Conservation (phyloP, 1,140 invertebrate species). For the Bradysia coprophila region DNA sequence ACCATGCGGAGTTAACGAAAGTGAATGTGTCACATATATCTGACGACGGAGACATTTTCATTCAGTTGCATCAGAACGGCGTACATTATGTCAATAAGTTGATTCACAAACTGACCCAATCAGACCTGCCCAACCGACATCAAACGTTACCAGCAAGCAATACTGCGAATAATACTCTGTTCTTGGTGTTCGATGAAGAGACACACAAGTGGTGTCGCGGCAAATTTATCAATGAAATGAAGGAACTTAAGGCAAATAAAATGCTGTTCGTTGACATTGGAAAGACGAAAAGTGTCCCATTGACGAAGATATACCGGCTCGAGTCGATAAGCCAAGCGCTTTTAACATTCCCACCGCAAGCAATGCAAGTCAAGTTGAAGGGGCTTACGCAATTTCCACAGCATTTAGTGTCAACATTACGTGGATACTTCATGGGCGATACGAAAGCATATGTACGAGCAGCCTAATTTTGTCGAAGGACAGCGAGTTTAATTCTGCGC, state of each 20-base stretch:
- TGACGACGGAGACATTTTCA: constrained; percentile 16
- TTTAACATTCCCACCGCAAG: constrained; percentile 15
- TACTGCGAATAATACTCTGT: constrained; percentile 13
- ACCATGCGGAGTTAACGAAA: constrained; percentile 1
- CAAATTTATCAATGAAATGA: constrained; percentile 5
- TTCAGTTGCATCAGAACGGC: constrained; percentile 14
- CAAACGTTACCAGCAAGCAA: constrained; percentile 12
- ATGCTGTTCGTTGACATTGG: constrained; percentile 20
- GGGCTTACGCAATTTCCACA: constrained; percentile 15
- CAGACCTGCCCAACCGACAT: constrained; percentile 7
- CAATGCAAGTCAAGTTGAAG: constrained; percentile 13
- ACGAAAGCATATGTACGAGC: constrained; percentile 14
- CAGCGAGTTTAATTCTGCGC: not conserved
- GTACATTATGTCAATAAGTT: not conserved
- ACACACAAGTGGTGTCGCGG: constrained; percentile 17
- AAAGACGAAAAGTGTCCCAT: constrained; percentile 13
- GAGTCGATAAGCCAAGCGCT: constrained; percentile 18
- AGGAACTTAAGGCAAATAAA: constrained; percentile 13
- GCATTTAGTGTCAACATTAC: constrained; percentile 13
- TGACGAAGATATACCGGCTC: constrained; percentile 19
- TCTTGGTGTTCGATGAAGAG: constrained; percentile 14
- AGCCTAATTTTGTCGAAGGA: not conserved
- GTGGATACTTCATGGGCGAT: constrained; percentile 12
- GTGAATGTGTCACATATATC: constrained; percentile 17
- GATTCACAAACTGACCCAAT: not conserved